phyloP scores from a whole-genome alignment of 2,888 invertebrate species.

The Unio delphinus region DNA sequence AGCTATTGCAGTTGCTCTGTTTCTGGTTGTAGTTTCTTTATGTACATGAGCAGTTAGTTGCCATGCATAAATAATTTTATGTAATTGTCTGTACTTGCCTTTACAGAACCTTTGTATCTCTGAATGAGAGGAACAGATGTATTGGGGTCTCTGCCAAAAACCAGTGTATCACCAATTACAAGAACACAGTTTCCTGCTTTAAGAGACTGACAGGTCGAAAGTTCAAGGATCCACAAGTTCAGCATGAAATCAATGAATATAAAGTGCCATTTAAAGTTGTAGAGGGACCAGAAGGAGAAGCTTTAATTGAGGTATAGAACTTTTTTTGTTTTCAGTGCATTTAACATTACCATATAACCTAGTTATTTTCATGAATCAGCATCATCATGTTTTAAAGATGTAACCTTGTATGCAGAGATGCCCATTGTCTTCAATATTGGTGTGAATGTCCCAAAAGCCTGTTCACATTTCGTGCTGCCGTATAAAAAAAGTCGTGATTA shows the following conservation, averaged over 20 bases:
- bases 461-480: too few species aligned
- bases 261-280: constrained; percentile 33
- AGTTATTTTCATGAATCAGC: too few species aligned
- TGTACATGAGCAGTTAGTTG: background rate
- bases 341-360: too few species aligned
- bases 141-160: constrained; percentile 97
- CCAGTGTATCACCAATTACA: constrained; percentile 96
- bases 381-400: too few species aligned
- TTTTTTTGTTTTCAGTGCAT: too few species aligned
- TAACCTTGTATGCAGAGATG: too few species aligned
- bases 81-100: constrained; percentile 3
- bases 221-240: constrained; percentile 87
- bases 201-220: constrained; percentile 93
- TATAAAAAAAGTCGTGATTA: too few species aligned
- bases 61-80: background rate
- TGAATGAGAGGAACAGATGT: constrained; percentile 91
- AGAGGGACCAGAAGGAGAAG: constrained; percentile 76
- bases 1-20: too few species aligned
- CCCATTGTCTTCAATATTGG: too few species aligned
- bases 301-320: constrained; percentile 84
- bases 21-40: background rate
- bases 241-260: constrained; percentile 80
- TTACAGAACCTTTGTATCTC: constrained; percentile 94
- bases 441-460: too few species aligned
- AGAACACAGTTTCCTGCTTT: constrained; percentile 94